Base-by-base conservation (phyloP, 2,888 invertebrate genomes). In the Sesamia inferens region DNA sequence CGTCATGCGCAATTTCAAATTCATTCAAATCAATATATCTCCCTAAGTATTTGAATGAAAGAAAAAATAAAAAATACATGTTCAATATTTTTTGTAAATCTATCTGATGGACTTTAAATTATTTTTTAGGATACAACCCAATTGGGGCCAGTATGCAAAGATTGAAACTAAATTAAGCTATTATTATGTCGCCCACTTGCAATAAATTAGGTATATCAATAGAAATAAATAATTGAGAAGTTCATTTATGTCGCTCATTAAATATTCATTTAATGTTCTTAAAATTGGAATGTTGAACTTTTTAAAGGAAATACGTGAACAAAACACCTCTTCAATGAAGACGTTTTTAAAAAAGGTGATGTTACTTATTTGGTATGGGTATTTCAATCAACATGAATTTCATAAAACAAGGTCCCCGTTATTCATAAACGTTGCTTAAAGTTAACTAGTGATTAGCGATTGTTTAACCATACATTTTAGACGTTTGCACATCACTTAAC, bases 201-300 rank as follows among this genome's bases (percentile, higher is more conserved):
- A 85, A 42, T 58, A 71, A 78, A 67, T 76, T 66, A 39, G 39
- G 39, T 39, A 76, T 82, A 72, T 69, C 66, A 75, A 16, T 79
- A 85, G 81, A 84, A 87, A 85, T 85, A 82, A 82, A 74, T n/a
- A n/a, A n/a, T n/a, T n/a, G 31, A 31, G 31, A 88, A 83, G 85
- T 85, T 75, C 73, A 81, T 65, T 68, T 74, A 68, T 42, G 39
- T 78, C 68, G 68, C 68, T 75, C 79, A 39, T 24, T 58, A 64
- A 22, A n/a, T 47, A 16, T 67, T 51, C 48, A 51, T 72, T 42
- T 55, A 51, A 24, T 48, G 16, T 68, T 54, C 55, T 68, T 74
- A 47, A 67, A 68, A 59, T 72, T 70, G 11, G 1, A 72, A 64
- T 57, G 54, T 71, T 58, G 31, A 47, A 59, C 5, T 57, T 51